Conservation (phyloP, 2,113 vertebrate species). For the Rhinolophus ferrumequinum region DNA sequence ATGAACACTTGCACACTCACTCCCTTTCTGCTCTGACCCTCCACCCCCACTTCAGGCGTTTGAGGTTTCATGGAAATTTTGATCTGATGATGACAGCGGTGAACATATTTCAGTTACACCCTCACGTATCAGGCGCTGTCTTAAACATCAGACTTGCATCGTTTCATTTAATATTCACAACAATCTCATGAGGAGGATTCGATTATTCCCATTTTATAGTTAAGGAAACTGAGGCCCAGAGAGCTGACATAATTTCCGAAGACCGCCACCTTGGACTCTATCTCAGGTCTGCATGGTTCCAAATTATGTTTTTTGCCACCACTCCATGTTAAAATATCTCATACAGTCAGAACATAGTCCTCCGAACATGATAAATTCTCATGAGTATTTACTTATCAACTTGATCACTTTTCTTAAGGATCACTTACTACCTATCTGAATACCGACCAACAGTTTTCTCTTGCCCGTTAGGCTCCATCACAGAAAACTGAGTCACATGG, state of each 20-base stretch:
- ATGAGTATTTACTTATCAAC: background rate
- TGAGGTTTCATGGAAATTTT: accelerated
- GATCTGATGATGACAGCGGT: too few relatives aligned
- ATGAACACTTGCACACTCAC: accelerated
- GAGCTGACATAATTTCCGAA: background rate
- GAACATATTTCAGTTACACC: too few relatives aligned
- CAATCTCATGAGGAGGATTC: background rate
- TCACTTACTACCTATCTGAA: background rate
- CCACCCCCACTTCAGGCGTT: background rate
- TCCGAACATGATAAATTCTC: background rate
- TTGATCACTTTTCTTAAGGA: background rate
- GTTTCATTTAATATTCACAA: background rate
- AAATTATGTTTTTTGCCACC: background rate
- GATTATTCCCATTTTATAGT: background rate
- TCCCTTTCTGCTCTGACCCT: background rate
- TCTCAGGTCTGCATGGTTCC: accelerated
- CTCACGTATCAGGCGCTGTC: accelerated
- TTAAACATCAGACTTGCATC: too few relatives aligned
- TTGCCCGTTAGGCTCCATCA: background rate
- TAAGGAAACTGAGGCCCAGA: background rate
- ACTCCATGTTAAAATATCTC: background rate
- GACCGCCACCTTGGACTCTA: too few relatives aligned
- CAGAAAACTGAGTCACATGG: background rate
- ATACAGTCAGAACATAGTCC: background rate
- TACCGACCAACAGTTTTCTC: background rate